phyloP scores from a whole-genome alignment of 2,113 vertebrate species.

The Aspiorhynchus laticeps region DNA sequence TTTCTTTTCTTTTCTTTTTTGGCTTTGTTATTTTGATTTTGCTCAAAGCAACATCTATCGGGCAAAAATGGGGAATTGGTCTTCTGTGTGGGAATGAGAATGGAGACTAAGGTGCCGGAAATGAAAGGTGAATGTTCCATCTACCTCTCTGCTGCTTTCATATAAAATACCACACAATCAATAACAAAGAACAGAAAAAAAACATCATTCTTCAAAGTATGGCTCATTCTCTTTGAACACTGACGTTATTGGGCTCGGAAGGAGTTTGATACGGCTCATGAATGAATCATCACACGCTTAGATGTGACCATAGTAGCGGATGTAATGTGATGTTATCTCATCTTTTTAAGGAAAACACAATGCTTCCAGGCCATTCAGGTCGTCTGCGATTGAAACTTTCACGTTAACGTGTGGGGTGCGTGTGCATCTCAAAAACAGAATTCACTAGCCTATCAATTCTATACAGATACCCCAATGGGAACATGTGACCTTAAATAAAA shows the following conservation, averaged over 20 bases:
- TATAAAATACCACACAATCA: constrained; percentile 49
- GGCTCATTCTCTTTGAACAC: constrained; percentile 66
- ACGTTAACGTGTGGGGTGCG: background rate
- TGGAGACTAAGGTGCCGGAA: constrained; percentile 54
- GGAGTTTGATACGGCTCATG: constrained; percentile 56
- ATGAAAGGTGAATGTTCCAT: constrained; percentile 58
- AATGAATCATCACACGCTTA: constrained; percentile 53
- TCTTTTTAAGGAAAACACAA: constrained; percentile 1
- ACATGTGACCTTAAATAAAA: background rate
- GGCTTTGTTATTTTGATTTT: constrained; percentile 33
- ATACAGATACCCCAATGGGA: background rate
- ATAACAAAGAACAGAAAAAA: constrained; percentile 50
- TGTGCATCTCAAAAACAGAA: background rate
- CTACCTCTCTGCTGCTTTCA: constrained; percentile 20
- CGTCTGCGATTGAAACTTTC: background rate
- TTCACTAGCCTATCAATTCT: background rate
- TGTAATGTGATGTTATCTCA: constrained; percentile 20
- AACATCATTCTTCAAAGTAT: constrained; percentile 61
- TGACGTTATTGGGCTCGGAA: constrained; percentile 57
- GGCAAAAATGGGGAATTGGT: constrained; percentile 11
- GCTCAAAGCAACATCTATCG: constrained; percentile 31
- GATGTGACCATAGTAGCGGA: constrained; percentile 33
- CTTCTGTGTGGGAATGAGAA: constrained; percentile 39
- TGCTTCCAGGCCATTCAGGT: background rate
- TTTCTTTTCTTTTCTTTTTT: background rate